Conservation (phyloP, 1,140 invertebrate genomes). For the Limonius californicus region DNA sequence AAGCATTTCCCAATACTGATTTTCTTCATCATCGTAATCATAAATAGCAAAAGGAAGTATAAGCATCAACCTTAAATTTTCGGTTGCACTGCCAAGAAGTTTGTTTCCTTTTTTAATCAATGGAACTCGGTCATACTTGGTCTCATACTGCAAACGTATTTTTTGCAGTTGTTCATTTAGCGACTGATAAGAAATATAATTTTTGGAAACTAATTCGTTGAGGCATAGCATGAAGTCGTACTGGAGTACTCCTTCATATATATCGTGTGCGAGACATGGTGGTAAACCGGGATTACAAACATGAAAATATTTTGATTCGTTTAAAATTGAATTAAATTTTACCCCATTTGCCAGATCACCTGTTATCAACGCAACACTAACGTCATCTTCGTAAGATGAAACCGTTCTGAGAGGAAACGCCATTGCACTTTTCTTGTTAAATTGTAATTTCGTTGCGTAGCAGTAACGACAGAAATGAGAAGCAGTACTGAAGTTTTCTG, state of each 20-base stretch:
- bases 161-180: conserved; percentile 9
- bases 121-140: not conserved
- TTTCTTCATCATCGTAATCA: not conserved
- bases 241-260: conserved; percentile 19
- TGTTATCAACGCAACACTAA: no score
- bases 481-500: no score
- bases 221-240: no score
- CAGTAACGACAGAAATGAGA: no score
- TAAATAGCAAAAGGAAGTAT: conserved; percentile 18
- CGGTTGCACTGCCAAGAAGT: conserved; percentile 16
- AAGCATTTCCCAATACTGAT: conserved; percentile 14
- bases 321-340: no score
- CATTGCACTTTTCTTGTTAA: no score
- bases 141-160: not conserved
- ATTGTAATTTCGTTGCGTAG: no score
- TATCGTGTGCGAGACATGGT: conserved; percentile 18
- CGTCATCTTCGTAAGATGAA: no score
- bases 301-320: conserved; percentile 18
- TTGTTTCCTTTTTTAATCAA: conserved; percentile 17
- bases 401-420: no score
- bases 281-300: conserved; percentile 17
- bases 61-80: conserved; percentile 19
- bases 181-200: not conserved
- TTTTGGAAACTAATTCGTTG: conserved; percentile 2
- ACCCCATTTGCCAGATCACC: no score